Base-by-base conservation (phyloP, 2,888 invertebrate genomes). In the Lasioglossum malachurum region DNA sequence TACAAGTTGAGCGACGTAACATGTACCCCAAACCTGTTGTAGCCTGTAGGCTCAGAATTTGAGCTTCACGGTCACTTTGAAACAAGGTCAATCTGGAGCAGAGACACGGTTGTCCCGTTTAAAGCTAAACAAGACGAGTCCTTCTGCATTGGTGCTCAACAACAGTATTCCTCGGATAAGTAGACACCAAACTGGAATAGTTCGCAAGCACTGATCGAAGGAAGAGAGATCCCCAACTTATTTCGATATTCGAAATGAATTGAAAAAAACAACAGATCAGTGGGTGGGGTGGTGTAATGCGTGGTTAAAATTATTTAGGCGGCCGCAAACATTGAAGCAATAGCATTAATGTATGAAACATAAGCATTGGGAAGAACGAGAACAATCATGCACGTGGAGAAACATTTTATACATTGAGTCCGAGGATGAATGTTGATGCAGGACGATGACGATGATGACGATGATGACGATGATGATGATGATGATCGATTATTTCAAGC, bases 11-110 rank as follows among this genome's bases (percentile, higher is more conserved):
- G 27, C 71, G 23, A 49, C 35, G 23, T 46, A 78, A 35, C 41
- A 60, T 75, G 23, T 71, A 38, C 69, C 38, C 38, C 23, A 69
- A 76, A 60, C 69, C 67, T 44, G 35, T n/a, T 31, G 57, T 57
- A 44, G 41, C 78, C 78, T n/a, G 31, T 38, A 38, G 75, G 75
- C 71, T 67, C 53, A 35, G 27, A 31, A 80, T 64, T 67, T 27
- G 57, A 73, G 77, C 67, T 78, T 78, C 76, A 79, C 57, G 72
- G 74, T 83, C 41, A 60, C 77, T 78, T 10, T 38, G 85, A 44
- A 74, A 49, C 71, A 75, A 57, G 44, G 23, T 86, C 72, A 74
- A 46, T 78, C 49, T 71, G 60, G 71, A 60, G 35, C 44, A 16
- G 16, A 49, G 27, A 57, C 60, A 60, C 49, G 16, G 44, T 71